Conservation (phyloP, 2,113 vertebrate genomes). For the Petroica traversi region DNA sequence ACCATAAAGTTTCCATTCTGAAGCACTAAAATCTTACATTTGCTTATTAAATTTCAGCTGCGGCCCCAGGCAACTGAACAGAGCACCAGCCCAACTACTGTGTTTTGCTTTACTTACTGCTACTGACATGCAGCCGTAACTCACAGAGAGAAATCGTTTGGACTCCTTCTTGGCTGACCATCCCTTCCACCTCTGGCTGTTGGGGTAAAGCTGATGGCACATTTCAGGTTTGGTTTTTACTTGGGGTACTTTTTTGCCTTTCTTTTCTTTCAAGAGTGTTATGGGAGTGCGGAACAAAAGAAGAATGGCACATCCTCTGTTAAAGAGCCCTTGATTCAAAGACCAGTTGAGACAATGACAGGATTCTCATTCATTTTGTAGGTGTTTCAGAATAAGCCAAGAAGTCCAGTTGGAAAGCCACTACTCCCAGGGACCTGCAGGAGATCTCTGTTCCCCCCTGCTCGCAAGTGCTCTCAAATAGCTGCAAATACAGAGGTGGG, state of each 20-base stretch:
- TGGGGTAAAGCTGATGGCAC: background rate
- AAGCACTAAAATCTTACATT: constrained; percentile 53
- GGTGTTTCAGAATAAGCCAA: background rate
- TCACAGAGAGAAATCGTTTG: background rate
- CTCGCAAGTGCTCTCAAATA: fast-evolving
- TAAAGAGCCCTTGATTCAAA: background rate
- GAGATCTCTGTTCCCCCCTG: background rate
- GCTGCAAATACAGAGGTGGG: fast-evolving
- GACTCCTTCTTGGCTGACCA: background rate
- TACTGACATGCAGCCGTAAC: background rate
- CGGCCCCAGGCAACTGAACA: constrained; percentile 5
- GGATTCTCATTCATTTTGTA: background rate
- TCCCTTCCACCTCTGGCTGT: background rate
- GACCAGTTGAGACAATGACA: background rate
- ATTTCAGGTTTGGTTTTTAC: background rate
- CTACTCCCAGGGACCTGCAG: background rate
- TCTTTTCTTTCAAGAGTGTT: background rate
- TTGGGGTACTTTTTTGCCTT: background rate
- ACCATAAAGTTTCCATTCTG: constrained; percentile 27
- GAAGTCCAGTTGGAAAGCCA: background rate
- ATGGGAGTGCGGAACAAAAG: background rate
- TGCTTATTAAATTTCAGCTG: constrained; percentile 54
- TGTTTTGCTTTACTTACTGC: constrained; percentile 29
- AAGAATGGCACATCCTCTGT: background rate
- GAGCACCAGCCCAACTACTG: background rate